Evolutionary conservation across 2,888 invertebrate species (phyloP).

Genomic region (Erebia aethiops): DNA sequence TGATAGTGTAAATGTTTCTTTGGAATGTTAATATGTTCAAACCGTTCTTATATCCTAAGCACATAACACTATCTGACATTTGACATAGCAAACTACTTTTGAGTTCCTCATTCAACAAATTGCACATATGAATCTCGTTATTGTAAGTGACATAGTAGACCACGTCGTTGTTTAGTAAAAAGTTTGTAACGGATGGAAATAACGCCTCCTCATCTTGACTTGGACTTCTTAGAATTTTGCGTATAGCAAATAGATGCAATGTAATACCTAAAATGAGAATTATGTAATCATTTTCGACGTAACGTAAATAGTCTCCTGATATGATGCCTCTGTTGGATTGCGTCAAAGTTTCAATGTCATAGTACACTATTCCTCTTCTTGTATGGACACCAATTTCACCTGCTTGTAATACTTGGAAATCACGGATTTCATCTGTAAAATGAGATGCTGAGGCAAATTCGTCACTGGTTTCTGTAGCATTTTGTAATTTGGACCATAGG

Average conservation of each 20-base stretch:
- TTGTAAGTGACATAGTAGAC: constrained; percentile 54
- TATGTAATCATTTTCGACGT: constrained; percentile 55
- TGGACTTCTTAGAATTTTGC: constrained; percentile 46
- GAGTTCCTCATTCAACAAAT: constrained; percentile 43
- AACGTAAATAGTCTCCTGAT: constrained; percentile 55
- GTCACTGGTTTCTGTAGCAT: constrained; percentile 54
- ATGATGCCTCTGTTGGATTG: constrained; percentile 45
- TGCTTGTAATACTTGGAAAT: constrained; percentile 53
- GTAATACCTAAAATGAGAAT: constrained; percentile 51
- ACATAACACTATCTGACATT: constrained; percentile 52
- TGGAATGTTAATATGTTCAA: constrained; percentile 57
- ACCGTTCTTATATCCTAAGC: constrained; percentile 51
- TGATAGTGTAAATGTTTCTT: constrained; percentile 53
- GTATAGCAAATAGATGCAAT: constrained; percentile 52
- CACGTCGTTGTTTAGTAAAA: constrained; percentile 47
- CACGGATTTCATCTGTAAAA: constrained; percentile 54
- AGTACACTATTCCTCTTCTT: constrained; percentile 54
- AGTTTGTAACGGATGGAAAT: constrained; percentile 56
- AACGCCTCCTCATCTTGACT: constrained; percentile 42
- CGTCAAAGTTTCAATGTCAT: constrained; percentile 55
- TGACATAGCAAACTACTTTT: constrained; percentile 40
- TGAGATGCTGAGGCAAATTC: constrained; percentile 62
- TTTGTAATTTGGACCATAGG: constrained; percentile 57
- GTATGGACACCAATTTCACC: constrained; percentile 62
- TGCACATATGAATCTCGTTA: constrained; percentile 55